Percentiles rank a stretch among this genome's conserved stretches.
Evolutionary conservation across 2,888 invertebrate genomes (phyloP).

Genomic region (Mesorhabditis sp.): DNA sequence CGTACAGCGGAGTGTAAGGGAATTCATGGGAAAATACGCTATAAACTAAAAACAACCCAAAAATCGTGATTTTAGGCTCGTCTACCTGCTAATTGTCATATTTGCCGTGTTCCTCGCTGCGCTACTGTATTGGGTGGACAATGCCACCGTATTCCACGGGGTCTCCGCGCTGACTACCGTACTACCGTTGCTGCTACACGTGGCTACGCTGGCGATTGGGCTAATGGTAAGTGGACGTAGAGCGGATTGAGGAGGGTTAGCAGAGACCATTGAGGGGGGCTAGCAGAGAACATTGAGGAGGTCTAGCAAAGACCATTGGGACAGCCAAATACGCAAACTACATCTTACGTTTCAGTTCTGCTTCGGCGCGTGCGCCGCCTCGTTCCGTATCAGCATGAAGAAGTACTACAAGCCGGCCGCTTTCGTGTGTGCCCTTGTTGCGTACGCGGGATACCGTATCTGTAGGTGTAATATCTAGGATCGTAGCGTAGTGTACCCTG

Average conservation of each 20-base stretch:
- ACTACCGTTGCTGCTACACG: background rate
- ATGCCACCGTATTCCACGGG: background rate
- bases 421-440: background rate
- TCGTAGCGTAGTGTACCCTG: too few relatives aligned
- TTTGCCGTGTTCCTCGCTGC: background rate
- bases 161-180: background rate
- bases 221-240: background rate
- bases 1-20: conserved; percentile 3
- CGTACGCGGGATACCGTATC: background rate
- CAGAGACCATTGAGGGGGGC: too few relatives aligned
- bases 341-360: background rate
- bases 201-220: background rate
- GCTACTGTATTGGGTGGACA: background rate
- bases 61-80: background rate
- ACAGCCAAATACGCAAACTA: too few relatives aligned
- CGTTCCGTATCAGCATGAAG: conserved; percentile 5
- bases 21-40: background rate
- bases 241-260: too few relatives aligned
- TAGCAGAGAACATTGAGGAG: too few relatives aligned
- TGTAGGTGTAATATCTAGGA: too few relatives aligned
- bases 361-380: background rate
- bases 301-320: too few relatives aligned
- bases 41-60: background rate
- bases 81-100: background rate
- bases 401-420: background rate